Percentiles rank a stretch among this genome's conserved stretches.
Conservation (phyloP, 1,140 invertebrate genomes). For the Drosophila persimilis region DNA sequence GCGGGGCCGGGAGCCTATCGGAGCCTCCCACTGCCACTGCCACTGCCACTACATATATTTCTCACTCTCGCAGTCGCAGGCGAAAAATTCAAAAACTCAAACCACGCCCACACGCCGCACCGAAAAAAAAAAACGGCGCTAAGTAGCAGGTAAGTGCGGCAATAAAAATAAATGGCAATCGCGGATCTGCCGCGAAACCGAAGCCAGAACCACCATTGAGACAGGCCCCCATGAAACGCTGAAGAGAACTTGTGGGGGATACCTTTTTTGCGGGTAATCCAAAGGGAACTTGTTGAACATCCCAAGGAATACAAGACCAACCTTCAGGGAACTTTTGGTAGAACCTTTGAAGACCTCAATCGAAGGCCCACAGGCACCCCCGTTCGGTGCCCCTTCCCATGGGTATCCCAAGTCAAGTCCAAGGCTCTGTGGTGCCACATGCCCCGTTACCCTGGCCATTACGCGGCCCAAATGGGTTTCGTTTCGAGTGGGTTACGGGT, state of each 20-base stretch:
- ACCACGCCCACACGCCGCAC: background rate
- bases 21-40: constrained; percentile 8
- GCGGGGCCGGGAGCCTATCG: constrained; percentile 11
- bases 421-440: constrained; percentile 1
- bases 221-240: too few species aligned
- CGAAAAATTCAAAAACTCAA: constrained; percentile 52
- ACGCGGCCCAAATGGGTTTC: constrained; percentile 46
- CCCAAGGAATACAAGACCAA: too few species aligned
- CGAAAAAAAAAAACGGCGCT: constrained; percentile 25
- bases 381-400: too few species aligned
- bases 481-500: constrained; percentile 31
- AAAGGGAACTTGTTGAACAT: too few species aligned
- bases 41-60: background rate
- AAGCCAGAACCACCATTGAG: background rate
- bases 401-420: too few species aligned
- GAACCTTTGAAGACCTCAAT: too few species aligned
- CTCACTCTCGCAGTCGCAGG: constrained; percentile 7
- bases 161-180: constrained; percentile 71
- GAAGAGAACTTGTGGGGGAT: too few species aligned
- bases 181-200: constrained; percentile 35
- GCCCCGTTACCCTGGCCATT: constrained; percentile 36
- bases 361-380: too few species aligned
- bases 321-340: too few species aligned
- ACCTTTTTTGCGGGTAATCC: too few species aligned
- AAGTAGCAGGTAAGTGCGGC: constrained; percentile 70